A percentile compares a stretch with the other conserved stretches of the same genome.
These are phyloP conservation scores for Sinocyclocheilus anshuiensis DNA, from an alignment of 2,113 vertebrate species.

Conservation along the genomic window DNA sequence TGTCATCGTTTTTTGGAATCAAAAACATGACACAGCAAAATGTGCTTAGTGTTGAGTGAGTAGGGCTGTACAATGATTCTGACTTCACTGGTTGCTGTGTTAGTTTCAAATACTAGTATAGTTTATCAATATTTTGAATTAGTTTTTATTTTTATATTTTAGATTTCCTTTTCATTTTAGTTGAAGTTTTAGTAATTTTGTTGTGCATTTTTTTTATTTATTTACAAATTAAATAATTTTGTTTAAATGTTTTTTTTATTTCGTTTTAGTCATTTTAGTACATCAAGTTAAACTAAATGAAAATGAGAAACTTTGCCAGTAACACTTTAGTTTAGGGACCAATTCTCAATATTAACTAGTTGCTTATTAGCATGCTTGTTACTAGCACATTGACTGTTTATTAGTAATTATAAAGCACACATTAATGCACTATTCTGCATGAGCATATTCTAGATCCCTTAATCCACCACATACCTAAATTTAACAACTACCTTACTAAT, in stretches of 20 bases:
- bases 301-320: not conserved
- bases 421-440: not conserved
- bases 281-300: no score
- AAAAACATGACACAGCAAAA: conserved; percentile 13
- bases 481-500: not conserved
- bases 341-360: not conserved
- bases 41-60: not conserved
- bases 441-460: not conserved
- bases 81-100: not conserved
- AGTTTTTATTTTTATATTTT: not conserved
- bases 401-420: not conserved
- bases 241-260: no score
- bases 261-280: no score
- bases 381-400: not conserved
- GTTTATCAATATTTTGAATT: not conserved
- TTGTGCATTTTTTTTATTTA: not conserved
- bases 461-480: no score
- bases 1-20: not conserved
- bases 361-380: not conserved
- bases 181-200: not conserved
- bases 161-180: not conserved
- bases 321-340: not conserved
- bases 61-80: not conserved
- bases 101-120: not conserved
- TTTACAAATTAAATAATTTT: no score